phyloP scores from a whole-genome alignment of 2,797 vertebrate genomes.

The Taeniopygia guttata region DNA sequence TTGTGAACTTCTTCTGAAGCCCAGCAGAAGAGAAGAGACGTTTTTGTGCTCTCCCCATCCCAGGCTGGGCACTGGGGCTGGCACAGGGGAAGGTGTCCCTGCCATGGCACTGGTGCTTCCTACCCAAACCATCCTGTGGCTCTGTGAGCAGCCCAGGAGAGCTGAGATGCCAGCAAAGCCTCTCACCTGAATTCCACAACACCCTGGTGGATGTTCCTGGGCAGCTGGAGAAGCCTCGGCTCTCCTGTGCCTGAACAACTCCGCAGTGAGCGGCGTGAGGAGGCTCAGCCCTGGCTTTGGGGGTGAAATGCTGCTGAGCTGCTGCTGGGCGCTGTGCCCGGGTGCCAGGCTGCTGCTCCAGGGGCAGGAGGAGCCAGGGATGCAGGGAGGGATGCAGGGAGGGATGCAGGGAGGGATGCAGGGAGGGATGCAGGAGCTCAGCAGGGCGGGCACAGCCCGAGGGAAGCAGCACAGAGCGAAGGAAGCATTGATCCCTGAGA shows the following conservation, averaged over 20 bases:
- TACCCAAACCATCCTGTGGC: not conserved
- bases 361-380: not conserved
- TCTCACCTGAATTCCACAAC: not conserved
- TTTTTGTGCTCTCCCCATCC: not conserved
- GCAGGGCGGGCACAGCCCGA: no score
- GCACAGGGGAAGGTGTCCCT: not conserved
- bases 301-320: not conserved
- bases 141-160: not conserved
- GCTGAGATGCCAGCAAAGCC: not conserved
- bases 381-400: not conserved
- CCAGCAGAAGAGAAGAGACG: not conserved
- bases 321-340: rapidly evolving
- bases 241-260: not conserved
- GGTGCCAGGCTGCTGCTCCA: not conserved
- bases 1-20: not conserved
- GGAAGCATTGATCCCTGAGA: not conserved
- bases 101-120: not conserved
- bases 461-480: no score
- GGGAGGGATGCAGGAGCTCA: rapidly evolving
- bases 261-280: rapidly evolving
- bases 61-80: not conserved
- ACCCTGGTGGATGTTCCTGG: not conserved
- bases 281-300: rapidly evolving
- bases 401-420: no score
- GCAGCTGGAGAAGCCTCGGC: rapidly evolving